Conservation (phyloP, 2,113 vertebrate genomes). For the Meles meles region DNA sequence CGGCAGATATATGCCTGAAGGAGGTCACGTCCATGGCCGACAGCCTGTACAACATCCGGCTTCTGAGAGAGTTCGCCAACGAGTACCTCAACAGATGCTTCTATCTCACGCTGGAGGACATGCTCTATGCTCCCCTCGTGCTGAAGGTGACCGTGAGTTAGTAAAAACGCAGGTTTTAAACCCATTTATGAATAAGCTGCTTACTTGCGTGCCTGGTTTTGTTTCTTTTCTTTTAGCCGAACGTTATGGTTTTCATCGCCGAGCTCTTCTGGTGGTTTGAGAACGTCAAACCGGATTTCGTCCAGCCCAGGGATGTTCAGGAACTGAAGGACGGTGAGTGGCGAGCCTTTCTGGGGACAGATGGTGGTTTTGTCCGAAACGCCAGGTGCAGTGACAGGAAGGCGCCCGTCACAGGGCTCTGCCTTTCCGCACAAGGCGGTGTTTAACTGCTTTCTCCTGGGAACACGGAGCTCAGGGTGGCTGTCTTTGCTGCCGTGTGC, state of each 20-base stretch:
- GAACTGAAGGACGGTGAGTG: constrained; percentile 91
- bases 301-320: constrained; percentile 92
- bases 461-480: too few relatives aligned
- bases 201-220: background rate
- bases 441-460: too few relatives aligned
- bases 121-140: constrained; percentile 92
- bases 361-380: fast-evolving
- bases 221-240: constrained; percentile 82
- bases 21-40: constrained; percentile 92
- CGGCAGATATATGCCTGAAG: constrained; percentile 95
- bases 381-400: fast-evolving
- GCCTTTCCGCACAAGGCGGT: fast-evolving
- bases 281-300: constrained; percentile 93
- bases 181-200: fast-evolving
- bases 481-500: background rate
- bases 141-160: constrained; percentile 86
- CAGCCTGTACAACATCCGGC: constrained; percentile 94
- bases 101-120: constrained; percentile 92
- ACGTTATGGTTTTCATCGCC: constrained; percentile 94
- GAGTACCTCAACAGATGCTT: constrained; percentile 93
- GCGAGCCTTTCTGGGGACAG: fast-evolving
- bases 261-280: constrained; percentile 99
- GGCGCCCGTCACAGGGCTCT: fast-evolving
- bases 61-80: constrained; percentile 91
- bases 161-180: fast-evolving